A percentile compares a stretch with the other conserved stretches of the same genome.
Conservation (phyloP, 2,888 invertebrate genomes). For the Aleiodes testaceus region DNA sequence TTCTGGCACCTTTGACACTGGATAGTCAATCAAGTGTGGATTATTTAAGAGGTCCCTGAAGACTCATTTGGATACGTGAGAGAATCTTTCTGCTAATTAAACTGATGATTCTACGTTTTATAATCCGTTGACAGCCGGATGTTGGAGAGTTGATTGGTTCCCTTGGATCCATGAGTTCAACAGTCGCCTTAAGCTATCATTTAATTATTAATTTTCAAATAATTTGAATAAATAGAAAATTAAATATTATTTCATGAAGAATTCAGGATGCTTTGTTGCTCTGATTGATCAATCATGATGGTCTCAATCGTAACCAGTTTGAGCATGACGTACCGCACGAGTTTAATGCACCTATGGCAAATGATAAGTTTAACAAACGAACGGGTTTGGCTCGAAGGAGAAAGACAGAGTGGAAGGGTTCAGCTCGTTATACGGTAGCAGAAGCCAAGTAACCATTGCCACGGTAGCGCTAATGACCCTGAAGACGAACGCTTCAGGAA, state of each 20-base stretch:
- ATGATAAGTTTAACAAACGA: conserved; percentile 29
- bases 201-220: conserved; percentile 46
- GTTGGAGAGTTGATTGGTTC: conserved; percentile 20
- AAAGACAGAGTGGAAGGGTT: conserved; percentile 52
- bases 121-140: conserved; percentile 27
- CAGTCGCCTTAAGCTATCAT: conserved; percentile 48
- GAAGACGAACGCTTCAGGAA: conserved; percentile 49
- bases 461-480: conserved; percentile 54
- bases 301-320: conserved; percentile 26
- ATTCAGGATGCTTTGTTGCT: neutral
- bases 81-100: conserved; percentile 31
- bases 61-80: conserved; percentile 14
- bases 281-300: conserved; percentile 19
- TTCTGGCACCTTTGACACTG: neutral
- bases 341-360: conserved; percentile 24
- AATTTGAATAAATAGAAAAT: too few species aligned
- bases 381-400: conserved; percentile 39
- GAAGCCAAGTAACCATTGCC: conserved; percentile 44
- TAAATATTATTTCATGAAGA: too few species aligned
- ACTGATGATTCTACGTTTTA: conserved; percentile 32
- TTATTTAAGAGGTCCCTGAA: neutral
- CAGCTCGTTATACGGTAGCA: conserved; percentile 65
- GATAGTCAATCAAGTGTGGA: neutral
- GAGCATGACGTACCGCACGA: neutral
- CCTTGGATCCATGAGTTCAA: conserved; percentile 10